Evolutionary conservation across 2,888 invertebrate species (phyloP).

Genomic region (Rotaria socialis): DNA sequence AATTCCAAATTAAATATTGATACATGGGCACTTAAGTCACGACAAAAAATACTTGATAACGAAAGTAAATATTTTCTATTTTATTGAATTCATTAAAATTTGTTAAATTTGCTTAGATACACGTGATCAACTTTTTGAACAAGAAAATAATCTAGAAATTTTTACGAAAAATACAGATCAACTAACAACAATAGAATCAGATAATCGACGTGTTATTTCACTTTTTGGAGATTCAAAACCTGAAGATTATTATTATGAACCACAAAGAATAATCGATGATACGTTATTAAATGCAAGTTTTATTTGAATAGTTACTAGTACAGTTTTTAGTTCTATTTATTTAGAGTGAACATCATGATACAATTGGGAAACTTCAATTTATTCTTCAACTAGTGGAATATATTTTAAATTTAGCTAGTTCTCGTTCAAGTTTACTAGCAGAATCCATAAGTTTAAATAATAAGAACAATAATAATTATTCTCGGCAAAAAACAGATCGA

Average conservation of each 20-base stretch:
- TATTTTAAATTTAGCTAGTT: conserved; percentile 71
- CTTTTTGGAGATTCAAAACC: background rate
- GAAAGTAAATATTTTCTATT: background rate
- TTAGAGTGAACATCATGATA: conserved; percentile 88
- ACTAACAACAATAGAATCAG: background rate
- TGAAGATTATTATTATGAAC: background rate
- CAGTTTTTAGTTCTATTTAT: conserved; percentile 49
- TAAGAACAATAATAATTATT: background rate
- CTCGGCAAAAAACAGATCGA: conserved; percentile 40
- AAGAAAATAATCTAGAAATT: background rate
- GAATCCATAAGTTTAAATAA: conserved; percentile 49
- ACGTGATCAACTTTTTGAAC: background rate
- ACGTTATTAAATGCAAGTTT: conserved; percentile 40
- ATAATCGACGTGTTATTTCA: background rate
- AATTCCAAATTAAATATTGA: background rate
- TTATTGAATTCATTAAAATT: background rate
- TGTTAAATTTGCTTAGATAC: background rate
- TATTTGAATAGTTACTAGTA: background rate
- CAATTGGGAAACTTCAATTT: conserved; percentile 91
- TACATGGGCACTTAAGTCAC: background rate
- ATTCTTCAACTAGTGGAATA: conserved; percentile 90
- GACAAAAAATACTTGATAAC: background rate
- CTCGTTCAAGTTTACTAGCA: conserved; percentile 59
- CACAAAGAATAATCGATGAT: conserved; percentile 26
- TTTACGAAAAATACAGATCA: background rate